phyloP scores from a whole-genome alignment of 2,113 vertebrate genomes.

The Empidonax alnorum region DNA sequence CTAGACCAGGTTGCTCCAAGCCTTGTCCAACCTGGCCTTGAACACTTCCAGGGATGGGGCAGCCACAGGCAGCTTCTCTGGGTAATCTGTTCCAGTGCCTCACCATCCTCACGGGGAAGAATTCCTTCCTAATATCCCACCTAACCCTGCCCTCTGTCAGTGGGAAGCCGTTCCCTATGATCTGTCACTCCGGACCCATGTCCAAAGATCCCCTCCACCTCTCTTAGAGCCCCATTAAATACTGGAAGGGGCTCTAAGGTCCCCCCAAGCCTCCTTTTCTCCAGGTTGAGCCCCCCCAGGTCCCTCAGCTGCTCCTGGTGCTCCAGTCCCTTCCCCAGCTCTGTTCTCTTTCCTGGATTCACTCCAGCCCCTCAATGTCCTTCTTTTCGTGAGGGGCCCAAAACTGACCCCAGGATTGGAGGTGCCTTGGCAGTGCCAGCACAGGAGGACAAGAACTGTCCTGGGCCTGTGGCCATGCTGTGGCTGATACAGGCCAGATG shows the following conservation, averaged over 20 bases:
- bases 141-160: neutral
- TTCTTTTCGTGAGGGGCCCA: too few relatives aligned
- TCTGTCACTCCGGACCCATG: neutral
- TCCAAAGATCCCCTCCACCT: neutral
- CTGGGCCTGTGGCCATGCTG: neutral
- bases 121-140: neutral
- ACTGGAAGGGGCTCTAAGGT: neutral
- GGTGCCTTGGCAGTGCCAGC: neutral
- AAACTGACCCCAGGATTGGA: neutral
- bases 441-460: neutral
- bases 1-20: neutral
- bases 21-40: neutral
- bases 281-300: neutral
- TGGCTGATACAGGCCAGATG: neutral
- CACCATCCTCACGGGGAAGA: neutral
- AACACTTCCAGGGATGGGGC: neutral
- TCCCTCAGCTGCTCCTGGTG: neutral
- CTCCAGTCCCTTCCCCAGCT: neutral
- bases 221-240: neutral
- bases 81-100: neutral
- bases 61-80: neutral
- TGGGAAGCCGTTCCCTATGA: neutral
- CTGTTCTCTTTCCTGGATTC: neutral
- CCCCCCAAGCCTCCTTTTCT: neutral
- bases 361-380: neutral